Conservation (phyloP, 2,113 vertebrate genomes). For the Struthidea cinerea region DNA sequence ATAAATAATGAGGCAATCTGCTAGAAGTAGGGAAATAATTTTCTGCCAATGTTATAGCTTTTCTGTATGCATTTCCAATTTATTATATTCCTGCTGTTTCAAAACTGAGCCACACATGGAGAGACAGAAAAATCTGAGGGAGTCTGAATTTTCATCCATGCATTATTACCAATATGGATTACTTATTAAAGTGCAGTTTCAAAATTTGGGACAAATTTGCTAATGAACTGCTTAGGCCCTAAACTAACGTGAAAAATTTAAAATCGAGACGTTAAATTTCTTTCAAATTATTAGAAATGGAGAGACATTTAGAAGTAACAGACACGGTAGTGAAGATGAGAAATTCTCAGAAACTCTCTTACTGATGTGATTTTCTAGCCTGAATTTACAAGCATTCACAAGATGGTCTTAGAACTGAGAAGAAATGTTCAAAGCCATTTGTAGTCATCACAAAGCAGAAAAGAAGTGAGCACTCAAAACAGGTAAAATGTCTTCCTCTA, state of each 20-base stretch:
- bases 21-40: neutral
- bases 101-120: rapidly evolving
- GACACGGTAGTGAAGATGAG: neutral
- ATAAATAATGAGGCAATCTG: neutral
- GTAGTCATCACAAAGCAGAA: neutral
- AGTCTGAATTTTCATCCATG: neutral
- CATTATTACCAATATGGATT: neutral
- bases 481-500: neutral
- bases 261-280: neutral
- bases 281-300: neutral
- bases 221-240: neutral
- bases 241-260: neutral
- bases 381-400: neutral
- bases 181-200: neutral
- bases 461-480: neutral
- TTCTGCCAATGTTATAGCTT: neutral
- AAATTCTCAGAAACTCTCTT: neutral
- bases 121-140: neutral
- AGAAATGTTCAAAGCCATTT: neutral
- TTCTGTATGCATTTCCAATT: neutral
- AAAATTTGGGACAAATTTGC: neutral
- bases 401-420: neutral
- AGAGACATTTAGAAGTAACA: neutral
- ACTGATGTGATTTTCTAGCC: neutral
- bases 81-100: neutral